These are phyloP conservation scores for Apomyelois bistriatella DNA, from an alignment of 2,888 invertebrate genomes.

Conservation along the genomic window DNA sequence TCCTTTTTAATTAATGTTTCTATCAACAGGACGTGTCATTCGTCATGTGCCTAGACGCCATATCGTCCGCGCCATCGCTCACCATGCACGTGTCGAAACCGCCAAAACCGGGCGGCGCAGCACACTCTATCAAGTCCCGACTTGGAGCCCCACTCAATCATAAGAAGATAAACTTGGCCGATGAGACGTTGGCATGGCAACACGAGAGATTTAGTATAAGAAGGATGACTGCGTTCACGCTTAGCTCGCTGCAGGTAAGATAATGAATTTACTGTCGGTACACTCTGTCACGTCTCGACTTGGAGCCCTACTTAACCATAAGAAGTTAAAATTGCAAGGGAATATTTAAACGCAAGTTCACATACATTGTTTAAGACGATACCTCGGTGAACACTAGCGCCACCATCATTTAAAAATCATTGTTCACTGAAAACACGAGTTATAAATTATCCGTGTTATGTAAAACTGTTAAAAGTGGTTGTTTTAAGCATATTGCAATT, in stretches of 20 bases:
- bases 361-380: too few species aligned
- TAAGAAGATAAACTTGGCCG: slow-evolving; percentile 98
- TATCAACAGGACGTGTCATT: slow-evolving; percentile 90
- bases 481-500: too few species aligned
- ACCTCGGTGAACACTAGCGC: too few species aligned
- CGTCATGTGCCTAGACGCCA: slow-evolving; percentile 93
- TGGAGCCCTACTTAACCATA: slow-evolving; percentile 86
- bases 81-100: slow-evolving; percentile 98
- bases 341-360: too few species aligned
- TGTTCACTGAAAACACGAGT: too few species aligned
- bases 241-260: slow-evolving; percentile 85
- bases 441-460: too few species aligned
- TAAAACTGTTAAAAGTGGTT: too few species aligned
- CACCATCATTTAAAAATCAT: too few species aligned
- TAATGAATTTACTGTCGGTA: slow-evolving; percentile 73
- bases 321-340: slow-evolving; percentile 98
- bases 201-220: slow-evolving; percentile 97
- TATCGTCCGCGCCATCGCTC: slow-evolving; percentile 83
- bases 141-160: slow-evolving; percentile 84
- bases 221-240: slow-evolving; percentile 93
- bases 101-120: slow-evolving; percentile 90
- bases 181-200: slow-evolving; percentile 96
- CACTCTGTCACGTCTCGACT: slow-evolving; percentile 81
- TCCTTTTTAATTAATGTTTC: too few species aligned
- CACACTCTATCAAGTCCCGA: slow-evolving; percentile 82